Conservation (phyloP, 2,888 invertebrate genomes). For the Megaustenia siamemsis region DNA sequence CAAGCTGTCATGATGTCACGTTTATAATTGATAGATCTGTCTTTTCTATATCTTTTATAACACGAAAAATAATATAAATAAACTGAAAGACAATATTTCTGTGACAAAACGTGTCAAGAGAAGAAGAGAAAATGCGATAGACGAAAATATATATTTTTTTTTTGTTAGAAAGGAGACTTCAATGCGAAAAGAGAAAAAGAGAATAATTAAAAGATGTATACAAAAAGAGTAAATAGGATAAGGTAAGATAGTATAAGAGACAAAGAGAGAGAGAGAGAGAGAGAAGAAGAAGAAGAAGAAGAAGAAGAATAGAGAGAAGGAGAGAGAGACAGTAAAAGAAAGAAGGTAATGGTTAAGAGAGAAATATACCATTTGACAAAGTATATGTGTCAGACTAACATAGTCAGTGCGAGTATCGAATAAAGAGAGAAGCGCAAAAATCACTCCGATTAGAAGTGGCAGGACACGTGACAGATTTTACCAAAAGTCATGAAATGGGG, state of each 20-base stretch:
- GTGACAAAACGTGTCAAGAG: no score
- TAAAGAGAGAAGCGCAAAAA: not conserved
- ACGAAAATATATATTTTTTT: no score
- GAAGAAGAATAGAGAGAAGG: not conserved
- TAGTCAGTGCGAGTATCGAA: not conserved
- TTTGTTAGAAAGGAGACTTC: no score
- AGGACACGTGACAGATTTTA: not conserved
- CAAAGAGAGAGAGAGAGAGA: not conserved
- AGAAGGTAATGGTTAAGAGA: not conserved
- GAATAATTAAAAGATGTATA: not conserved
- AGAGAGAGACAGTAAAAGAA: not conserved
- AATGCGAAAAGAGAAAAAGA: no score
- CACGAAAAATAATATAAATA: no score
- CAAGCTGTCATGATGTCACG: no score
- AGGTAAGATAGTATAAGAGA: no score
- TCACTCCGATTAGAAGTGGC: not conserved
- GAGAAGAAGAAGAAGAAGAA: not conserved
- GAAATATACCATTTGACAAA: not conserved
- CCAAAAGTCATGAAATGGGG: not conserved
- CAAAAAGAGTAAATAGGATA: not conserved
- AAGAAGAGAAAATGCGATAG: no score
- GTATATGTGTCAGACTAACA: not conserved
- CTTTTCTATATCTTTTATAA: no score
- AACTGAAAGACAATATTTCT: no score
- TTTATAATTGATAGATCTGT: no score